Conservation (phyloP, 2,113 vertebrate species). For the Phasianus colchicus region DNA sequence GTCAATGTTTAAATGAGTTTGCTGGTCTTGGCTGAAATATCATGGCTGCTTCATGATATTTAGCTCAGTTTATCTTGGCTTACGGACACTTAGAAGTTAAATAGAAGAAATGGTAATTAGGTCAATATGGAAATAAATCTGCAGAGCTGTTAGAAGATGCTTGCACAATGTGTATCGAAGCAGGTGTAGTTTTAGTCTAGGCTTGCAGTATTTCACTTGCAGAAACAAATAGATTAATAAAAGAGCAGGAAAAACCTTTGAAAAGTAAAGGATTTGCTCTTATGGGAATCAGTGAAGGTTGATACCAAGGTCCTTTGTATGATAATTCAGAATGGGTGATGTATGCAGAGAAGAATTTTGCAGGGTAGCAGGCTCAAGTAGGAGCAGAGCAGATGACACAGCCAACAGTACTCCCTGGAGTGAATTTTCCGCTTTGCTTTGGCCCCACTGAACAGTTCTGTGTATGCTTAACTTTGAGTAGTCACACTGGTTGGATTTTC, state of each 20-base stretch:
- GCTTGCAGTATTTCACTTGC: constrained; percentile 32
- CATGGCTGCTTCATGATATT: neutral
- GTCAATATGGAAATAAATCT: constrained; percentile 36
- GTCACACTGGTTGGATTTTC: neutral
- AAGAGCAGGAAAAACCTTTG: constrained; percentile 1
- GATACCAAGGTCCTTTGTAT: neutral
- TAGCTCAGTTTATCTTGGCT: neutral
- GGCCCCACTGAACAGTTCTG: neutral
- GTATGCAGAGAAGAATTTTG: neutral
- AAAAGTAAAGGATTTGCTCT: neutral
- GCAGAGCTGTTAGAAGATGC: neutral
- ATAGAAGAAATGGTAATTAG: constrained; percentile 25
- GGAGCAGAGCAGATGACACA: neutral
- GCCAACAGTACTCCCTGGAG: neutral
- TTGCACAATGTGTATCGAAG: neutral
- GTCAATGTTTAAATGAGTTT: constrained; percentile 1
- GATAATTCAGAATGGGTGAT: neutral
- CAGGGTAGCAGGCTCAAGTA: neutral
- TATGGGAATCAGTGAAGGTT: constrained; percentile 7
- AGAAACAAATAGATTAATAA: constrained; percentile 10
- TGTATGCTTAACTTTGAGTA: neutral
- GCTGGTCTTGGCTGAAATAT: neutral
- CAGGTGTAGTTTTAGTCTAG: constrained; percentile 48
- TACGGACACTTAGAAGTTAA: constrained; percentile 14
- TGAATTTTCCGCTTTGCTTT: neutral